Evolutionary conservation across 92 coral and sea anemone species (phyloP).

Genomic region (Bergia sp.): DNA sequence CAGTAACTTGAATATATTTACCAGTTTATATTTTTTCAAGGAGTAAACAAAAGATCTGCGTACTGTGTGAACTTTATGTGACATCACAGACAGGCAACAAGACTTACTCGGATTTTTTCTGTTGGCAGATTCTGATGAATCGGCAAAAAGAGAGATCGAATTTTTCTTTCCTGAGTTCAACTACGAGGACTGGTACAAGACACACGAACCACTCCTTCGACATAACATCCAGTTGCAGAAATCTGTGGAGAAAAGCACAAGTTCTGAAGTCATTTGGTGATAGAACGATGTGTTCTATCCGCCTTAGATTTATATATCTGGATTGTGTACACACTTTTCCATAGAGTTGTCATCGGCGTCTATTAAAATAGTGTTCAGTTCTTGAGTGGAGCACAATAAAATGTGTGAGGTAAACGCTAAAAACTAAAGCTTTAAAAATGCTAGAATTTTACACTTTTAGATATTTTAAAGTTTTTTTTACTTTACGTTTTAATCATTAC

Average conservation of each 20-base stretch:
- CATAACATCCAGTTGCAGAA: constrained; percentile 2
- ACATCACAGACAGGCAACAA: not conserved
- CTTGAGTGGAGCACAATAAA: too few relatives aligned
- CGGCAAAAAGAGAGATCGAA: constrained; percentile 85
- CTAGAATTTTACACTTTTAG: not conserved
- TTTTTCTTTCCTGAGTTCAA: constrained; percentile 90
- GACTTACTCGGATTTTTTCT: not conserved
- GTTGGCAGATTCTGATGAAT: constrained; percentile 77
- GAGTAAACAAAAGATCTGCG: not conserved
- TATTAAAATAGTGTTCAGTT: too few relatives aligned
- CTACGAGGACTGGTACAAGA: constrained; percentile 53
- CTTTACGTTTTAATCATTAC: too few relatives aligned
- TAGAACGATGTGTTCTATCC: not conserved
- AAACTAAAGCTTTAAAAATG: not conserved
- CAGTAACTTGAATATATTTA: not conserved
- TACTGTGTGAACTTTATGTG: not conserved
- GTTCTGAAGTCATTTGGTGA: constrained; percentile 26
- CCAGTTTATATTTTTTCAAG: not conserved
- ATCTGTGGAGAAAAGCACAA: not conserved
- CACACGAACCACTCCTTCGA: constrained; percentile 52
- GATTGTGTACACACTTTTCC: not conserved
- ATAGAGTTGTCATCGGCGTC: not conserved
- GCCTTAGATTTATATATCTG: not conserved
- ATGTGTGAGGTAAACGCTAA: not conserved
- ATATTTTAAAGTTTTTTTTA: too few relatives aligned